These are phyloP conservation scores for Dichetophora obliterata DNA, from an alignment of 2,888 invertebrate species.

Conservation along the genomic window DNA sequence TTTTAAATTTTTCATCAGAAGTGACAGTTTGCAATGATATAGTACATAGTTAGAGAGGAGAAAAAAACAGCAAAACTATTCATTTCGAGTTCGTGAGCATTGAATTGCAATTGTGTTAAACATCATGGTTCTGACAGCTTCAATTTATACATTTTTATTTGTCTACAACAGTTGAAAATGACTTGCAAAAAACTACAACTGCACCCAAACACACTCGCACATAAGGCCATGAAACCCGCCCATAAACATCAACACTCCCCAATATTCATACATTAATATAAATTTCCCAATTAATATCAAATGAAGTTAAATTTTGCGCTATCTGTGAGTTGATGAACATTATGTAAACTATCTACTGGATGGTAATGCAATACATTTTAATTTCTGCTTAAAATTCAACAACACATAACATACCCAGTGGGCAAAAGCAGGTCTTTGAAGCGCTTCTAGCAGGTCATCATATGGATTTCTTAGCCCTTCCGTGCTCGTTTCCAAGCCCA, in stretches of 20 bases:
- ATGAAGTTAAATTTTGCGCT: neutral
- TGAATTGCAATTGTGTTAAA: no score
- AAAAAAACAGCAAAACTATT: no score
- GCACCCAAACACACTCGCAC: neutral
- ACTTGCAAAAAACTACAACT: neutral
- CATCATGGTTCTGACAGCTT: neutral
- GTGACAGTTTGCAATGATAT: no score
- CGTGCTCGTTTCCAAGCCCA: no score
- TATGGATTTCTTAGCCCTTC: no score
- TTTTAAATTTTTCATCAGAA: no score
- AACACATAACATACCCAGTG: no score
- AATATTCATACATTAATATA: neutral
- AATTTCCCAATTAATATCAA: slow-evolving; percentile 13
- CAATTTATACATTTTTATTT: neutral
- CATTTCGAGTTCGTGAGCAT: no score
- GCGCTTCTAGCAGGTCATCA: no score
- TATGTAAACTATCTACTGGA: neutral
- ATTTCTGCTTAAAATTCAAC: neutral
- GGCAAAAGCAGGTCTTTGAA: no score
- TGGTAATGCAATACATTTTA: neutral
- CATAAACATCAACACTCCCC: neutral
- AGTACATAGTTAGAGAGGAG: no score
- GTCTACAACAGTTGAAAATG: neutral
- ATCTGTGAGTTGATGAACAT: neutral
- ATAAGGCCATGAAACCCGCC: neutral